Base-by-base conservation (phyloP, 2,888 invertebrate species). In the Drosophila aldrichi region DNA sequence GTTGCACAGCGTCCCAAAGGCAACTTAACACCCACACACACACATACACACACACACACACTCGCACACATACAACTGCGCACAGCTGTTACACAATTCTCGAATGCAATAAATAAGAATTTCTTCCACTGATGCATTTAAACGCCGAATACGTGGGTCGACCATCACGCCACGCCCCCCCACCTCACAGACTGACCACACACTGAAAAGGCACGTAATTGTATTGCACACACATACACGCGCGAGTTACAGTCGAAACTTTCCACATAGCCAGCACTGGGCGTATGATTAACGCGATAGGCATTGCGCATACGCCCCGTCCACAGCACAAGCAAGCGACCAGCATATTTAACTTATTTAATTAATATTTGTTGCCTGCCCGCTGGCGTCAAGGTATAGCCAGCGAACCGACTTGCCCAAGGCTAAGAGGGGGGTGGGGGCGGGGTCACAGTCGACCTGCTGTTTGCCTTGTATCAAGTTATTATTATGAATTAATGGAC, bases 401-500 rank as follows among this genome's bases (percentile, higher is more conserved):
- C 7, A 12, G 25, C 8, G 29, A n/a, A 38, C 3, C 6, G 12
- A 25, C n/a, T 25, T 10, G 40, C 25, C 40, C 25, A 40, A 34
- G 38, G 54, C 38, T 40, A 2, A 2, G 20, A 22, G 20, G 6
- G 25, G 25, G 25, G 1, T 0, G 40, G 18, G 18, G 36, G 14
- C 14, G 20, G 10, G 5, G n/a, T n/a, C 32, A 9, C 16, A 4
- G 36, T n/a, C 10, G 34, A 20, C 51, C 29, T 66, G 49, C 38
- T 66, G 77, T 76, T 66, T 76, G 66, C 36, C 56, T 52, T 57
- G 67, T 66, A 77, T 74, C 74, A 80, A 72, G 83, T 80, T 82
- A 80, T 80, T 82, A 83, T 74, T 77, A 77, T 64, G 70, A 82
- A 86, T 83, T 88, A 82, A 86, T 80, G 83, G 56, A 67, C 63